A percentile compares a stretch with the other conserved stretches of the same genome.
phyloP scores from a whole-genome alignment of 1,140 invertebrate genomes.

The Drosophila malerkotliana region DNA sequence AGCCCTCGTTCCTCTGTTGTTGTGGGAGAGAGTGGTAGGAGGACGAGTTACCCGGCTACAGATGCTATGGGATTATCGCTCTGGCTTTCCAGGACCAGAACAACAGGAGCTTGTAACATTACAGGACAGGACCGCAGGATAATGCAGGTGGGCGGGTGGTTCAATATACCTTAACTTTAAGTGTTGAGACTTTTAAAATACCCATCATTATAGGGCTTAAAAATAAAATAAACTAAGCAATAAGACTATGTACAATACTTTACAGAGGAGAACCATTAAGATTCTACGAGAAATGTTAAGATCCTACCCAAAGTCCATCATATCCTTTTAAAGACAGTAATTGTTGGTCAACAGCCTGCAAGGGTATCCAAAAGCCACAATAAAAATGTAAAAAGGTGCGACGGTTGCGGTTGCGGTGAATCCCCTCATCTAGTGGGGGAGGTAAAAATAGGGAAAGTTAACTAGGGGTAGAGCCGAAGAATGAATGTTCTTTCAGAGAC shows the following conservation, averaged over 20 bases:
- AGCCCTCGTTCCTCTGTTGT: background rate
- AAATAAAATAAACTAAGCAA: no score
- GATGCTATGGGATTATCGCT: slow-evolving; percentile 25
- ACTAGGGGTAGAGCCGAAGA: background rate
- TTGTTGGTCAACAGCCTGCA: slow-evolving; percentile 5
- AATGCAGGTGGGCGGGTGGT: background rate
- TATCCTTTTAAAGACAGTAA: background rate
- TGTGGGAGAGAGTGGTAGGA: no score
- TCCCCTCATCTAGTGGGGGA: background rate
- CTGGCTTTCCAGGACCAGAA: background rate
- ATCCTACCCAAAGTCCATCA: background rate
- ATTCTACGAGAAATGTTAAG: background rate
- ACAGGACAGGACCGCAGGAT: background rate
- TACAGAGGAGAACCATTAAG: no score
- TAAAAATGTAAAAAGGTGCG: slow-evolving; percentile 72
- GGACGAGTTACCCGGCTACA: slow-evolving; percentile 14
- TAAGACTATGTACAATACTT: no score
- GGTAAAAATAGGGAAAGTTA: background rate
- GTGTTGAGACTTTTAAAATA: background rate
- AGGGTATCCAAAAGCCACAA: slow-evolving; percentile 47
- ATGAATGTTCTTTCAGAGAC: background rate
- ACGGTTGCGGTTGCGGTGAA: slow-evolving; percentile 36
- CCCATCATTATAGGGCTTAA: background rate
- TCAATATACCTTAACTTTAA: background rate
- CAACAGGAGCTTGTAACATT: slow-evolving; percentile 1